Evolutionary conservation across 2,113 vertebrate species (phyloP), one percentile per base, ranked within the genome.

Genomic region (Potamarius usumacintae): DNA sequence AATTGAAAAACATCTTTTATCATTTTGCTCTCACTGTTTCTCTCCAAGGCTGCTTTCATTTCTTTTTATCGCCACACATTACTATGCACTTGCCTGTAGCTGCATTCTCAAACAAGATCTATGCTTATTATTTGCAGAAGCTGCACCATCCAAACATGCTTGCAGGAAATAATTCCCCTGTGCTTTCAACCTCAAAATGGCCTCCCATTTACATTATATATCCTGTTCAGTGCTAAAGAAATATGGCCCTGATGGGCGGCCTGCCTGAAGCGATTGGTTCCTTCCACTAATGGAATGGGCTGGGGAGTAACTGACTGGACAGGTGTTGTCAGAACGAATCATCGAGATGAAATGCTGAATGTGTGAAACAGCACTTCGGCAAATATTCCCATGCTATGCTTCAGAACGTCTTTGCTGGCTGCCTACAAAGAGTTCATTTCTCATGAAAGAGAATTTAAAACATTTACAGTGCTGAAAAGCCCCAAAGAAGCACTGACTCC

Each of bases 61-160:
- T 89, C 65, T 88, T 83, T 88, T 62, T 82, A 85, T 88, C 80
- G 82, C 74, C 86, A 86, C 87, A 88, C 80, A 83, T 87, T 83
- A 77, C 80, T 87, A 87, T 83, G 86, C 86, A 52, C 53, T 83
- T 87, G 82, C 90, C 89, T 82, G 83, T 50, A 52, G 87, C 85
- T 77, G 80, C 87, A 84, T 90, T 84, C 80, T 81, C 17, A 78
- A 89, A 81, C 65, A 74, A 82, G 58, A 57, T 83, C 42, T 83
- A 65, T 78, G 71, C 57, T 77, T 84, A 87, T 87, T 83, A 83
- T 83, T 55, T 67, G 81, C 25, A 53, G 27, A 69, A 55, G 81
- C 71, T 42, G 86, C 58, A 78, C 69, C 58, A 77, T 83, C 48
- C 60, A 83, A 87, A 83, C 69, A 55, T 8, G 58, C 80, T 60